Conservation (phyloP, 2,113 vertebrate genomes). For the Tachycineta bicolor region DNA sequence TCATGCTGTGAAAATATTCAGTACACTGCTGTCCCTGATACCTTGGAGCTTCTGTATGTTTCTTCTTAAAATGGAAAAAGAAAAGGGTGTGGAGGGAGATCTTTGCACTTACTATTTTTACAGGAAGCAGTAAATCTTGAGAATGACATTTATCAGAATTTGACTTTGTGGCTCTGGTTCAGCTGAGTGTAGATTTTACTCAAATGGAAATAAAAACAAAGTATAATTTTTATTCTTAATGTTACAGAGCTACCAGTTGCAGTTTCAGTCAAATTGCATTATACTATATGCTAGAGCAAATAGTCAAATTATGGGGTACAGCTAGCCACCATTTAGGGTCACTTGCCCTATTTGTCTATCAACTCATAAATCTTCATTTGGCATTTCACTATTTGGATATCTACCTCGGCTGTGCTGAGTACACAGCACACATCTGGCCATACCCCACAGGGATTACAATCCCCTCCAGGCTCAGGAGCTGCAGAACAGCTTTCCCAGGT, state of each 20-base stretch:
- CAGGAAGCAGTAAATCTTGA: slow-evolving; percentile 26
- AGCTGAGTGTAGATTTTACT: not conserved
- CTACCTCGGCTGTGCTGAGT: not conserved
- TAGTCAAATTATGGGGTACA: not conserved
- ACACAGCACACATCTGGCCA: not conserved
- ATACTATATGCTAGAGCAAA: not conserved
- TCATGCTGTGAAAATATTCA: slow-evolving; percentile 12
- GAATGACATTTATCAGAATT: slow-evolving; percentile 23
- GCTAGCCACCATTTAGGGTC: not conserved
- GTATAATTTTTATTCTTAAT: not conserved
- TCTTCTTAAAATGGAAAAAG: slow-evolving; percentile 43
- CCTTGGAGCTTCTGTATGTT: not conserved
- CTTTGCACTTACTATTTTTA: slow-evolving; percentile 16
- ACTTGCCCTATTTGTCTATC: not conserved
- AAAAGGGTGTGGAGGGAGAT: not conserved
- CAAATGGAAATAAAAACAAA: slow-evolving; percentile 27
- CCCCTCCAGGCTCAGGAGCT: not conserved
- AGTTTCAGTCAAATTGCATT: not conserved
- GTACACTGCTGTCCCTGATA: not conserved
- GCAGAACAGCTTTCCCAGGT: not conserved
- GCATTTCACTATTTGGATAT: not conserved
- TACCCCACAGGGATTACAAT: not conserved
- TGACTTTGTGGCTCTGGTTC: not conserved
- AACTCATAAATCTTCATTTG: not conserved
- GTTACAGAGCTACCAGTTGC: not conserved